Conservation (phyloP, 23 tunicate species). For the Styela clava region DNA sequence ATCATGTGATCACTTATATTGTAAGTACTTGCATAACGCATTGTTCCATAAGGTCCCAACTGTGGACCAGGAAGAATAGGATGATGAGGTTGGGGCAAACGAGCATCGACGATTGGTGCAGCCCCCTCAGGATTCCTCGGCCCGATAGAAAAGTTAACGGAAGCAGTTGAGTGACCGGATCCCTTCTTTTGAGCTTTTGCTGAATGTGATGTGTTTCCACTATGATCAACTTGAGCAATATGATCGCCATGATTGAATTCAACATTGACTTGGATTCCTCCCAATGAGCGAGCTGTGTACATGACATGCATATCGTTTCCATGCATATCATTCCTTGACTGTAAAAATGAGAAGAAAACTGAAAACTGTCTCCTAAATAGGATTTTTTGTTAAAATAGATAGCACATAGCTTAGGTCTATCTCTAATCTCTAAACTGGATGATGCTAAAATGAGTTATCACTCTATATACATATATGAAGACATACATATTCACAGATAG, state of each 20-base stretch:
- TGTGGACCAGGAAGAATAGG: background rate
- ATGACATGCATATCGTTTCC: slow-evolving; percentile 1
- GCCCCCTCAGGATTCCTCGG: slow-evolving; percentile 32
- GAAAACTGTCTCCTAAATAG: no score
- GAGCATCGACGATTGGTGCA: slow-evolving; percentile 2
- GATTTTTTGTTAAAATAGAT: no score
- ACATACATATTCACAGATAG: no score
- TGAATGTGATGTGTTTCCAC: background rate
- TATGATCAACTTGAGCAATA: slow-evolving; percentile 20
- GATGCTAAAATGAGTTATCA: no score
- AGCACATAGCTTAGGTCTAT: no score
- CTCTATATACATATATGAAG: no score
- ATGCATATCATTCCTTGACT: background rate
- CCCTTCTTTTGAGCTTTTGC: slow-evolving; percentile 13
- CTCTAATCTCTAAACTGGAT: no score
- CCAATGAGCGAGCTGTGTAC: slow-evolving; percentile 41
- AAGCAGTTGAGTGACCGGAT: slow-evolving; percentile 21
- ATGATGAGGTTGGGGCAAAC: background rate
- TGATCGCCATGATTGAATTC: slow-evolving; percentile 36
- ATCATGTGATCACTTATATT: background rate
- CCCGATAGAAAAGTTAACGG: slow-evolving; percentile 45
- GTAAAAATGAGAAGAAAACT: no score
- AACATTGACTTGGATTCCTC: slow-evolving; percentile 48
- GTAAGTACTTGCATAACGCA: background rate
- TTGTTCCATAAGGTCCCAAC: background rate